These are phyloP conservation scores for Gonatopus flavifemur DNA, from an alignment of 1,140 invertebrate genomes.

Conservation along the genomic window DNA sequence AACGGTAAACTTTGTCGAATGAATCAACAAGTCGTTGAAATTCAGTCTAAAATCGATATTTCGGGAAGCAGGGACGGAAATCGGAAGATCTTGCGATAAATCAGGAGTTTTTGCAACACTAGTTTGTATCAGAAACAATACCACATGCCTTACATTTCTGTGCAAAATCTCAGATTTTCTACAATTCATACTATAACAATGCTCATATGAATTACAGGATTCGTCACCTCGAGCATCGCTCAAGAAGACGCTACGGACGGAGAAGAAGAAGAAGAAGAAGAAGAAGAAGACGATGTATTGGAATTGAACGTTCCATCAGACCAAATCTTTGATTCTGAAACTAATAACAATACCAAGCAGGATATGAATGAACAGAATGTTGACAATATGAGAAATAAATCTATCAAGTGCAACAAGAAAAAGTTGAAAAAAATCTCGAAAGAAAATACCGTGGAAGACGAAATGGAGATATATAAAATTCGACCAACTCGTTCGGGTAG, in stretches of 20 bases:
- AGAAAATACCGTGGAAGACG: slow-evolving; percentile 13
- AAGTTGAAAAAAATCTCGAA: background rate
- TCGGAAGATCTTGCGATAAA: too few relatives aligned
- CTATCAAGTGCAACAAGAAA: slow-evolving; percentile 5
- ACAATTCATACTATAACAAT: too few relatives aligned
- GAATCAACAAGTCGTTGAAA: too few relatives aligned
- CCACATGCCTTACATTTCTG: too few relatives aligned
- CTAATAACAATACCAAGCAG: background rate
- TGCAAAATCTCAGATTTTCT: too few relatives aligned
- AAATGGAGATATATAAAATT: slow-evolving; percentile 39
- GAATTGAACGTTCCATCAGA: background rate
- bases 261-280: slow-evolving; percentile 12
- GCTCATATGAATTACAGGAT: too few relatives aligned
- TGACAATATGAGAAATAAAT: slow-evolving; percentile 14
- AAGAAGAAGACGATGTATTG: background rate
- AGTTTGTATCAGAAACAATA: too few relatives aligned
- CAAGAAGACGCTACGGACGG: slow-evolving; percentile 2
- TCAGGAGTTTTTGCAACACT: background rate
- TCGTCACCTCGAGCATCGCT: slow-evolving; percentile 23
- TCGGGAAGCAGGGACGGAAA: too few relatives aligned
- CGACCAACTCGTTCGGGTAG: slow-evolving; percentile 50
- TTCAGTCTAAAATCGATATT: too few relatives aligned
- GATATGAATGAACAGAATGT: background rate
- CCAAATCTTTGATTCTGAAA: too few relatives aligned
- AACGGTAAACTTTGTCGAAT: too few relatives aligned